These are phyloP conservation scores for Drosophila kambysellisi DNA, from an alignment of 2,888 invertebrate genomes.

Conservation along the genomic window DNA sequence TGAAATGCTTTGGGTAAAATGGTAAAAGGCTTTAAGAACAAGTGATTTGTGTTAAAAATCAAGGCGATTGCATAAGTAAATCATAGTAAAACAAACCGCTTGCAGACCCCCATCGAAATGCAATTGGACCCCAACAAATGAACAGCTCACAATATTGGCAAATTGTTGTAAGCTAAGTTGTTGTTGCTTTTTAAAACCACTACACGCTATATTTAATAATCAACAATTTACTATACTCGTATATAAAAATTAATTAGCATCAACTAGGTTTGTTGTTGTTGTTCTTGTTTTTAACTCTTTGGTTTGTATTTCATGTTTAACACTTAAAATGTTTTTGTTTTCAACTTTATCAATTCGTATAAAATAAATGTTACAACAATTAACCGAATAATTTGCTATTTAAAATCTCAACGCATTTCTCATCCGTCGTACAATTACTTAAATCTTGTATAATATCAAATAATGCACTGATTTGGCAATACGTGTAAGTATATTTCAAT, in stretches of 20 bases:
- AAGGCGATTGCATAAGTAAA: conserved; percentile 23
- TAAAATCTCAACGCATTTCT: conserved; percentile 65
- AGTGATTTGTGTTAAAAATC: conserved; percentile 19
- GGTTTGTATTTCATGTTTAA: conserved; percentile 69
- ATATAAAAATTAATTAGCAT: conserved; percentile 77
- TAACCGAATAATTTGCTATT: conserved; percentile 77
- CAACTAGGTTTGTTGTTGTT: conserved; percentile 65
- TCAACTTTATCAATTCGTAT: conserved; percentile 45
- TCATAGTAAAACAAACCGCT: conserved; percentile 6
- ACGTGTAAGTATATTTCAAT: conserved; percentile 40
- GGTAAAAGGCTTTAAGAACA: conserved; percentile 25
- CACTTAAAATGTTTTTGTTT: conserved; percentile 62
- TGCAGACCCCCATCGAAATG: conserved; percentile 13
- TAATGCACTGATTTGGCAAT: conserved; percentile 73
- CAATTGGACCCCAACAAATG: conserved; percentile 24
- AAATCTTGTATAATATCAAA: conserved; percentile 70
- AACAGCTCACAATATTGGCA: conserved; percentile 34
- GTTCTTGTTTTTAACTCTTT: conserved; percentile 69
- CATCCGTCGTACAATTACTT: conserved; percentile 38
- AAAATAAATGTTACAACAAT: conserved; percentile 76
- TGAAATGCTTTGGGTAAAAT: conserved; percentile 31
- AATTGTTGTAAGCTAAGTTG: conserved; percentile 55
- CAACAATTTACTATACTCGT: conserved; percentile 76
- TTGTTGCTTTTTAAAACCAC: conserved; percentile 70
- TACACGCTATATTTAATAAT: conserved; percentile 78